These are phyloP conservation scores for Drosophila hamatofila DNA, from an alignment of 2,888 invertebrate genomes.

Conservation along the genomic window DNA sequence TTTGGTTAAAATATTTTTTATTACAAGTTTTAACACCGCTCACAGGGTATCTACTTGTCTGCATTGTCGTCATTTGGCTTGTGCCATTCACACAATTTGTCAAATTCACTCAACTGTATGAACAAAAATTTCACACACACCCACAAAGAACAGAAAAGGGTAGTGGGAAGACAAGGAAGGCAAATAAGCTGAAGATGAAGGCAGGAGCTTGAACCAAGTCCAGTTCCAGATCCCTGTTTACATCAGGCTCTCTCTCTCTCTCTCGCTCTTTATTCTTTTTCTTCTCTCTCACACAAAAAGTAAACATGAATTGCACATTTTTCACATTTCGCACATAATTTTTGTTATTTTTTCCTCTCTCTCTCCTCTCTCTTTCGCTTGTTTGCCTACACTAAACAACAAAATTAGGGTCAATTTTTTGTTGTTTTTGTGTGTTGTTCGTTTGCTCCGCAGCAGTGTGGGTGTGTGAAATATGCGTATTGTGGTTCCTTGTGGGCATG, in stretches of 20 bases:
- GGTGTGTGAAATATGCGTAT: conserved; percentile 56
- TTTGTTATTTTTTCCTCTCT: conserved; percentile 43
- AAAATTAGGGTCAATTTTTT: conserved; percentile 64
- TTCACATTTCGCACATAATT: conserved; percentile 69
- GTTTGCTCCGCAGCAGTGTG: conserved; percentile 8
- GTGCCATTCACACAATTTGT: conserved; percentile 72
- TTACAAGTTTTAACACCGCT: not conserved
- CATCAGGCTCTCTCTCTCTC: not conserved
- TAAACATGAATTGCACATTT: conserved; percentile 75
- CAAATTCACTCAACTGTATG: conserved; percentile 76
- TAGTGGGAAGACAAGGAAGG: conserved; percentile 19
- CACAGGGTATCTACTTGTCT: conserved; percentile 3
- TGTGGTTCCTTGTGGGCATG: conserved; percentile 36
- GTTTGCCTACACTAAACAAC: conserved; percentile 51
- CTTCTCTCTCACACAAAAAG: conserved; percentile 39
- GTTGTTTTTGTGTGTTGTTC: conserved; percentile 6
- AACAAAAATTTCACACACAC: conserved; percentile 35
- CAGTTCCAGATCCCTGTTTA: conserved; percentile 29
- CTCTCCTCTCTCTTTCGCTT: conserved; percentile 1
- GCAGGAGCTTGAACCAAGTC: conserved; percentile 40
- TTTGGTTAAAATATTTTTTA: not conserved
- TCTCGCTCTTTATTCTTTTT: not conserved
- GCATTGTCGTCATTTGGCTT: conserved; percentile 31
- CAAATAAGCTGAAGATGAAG: conserved; percentile 31
- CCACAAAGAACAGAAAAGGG: conserved; percentile 7